Conservation (phyloP, 1,140 invertebrate genomes). For the Spodoptera frugiperda region DNA sequence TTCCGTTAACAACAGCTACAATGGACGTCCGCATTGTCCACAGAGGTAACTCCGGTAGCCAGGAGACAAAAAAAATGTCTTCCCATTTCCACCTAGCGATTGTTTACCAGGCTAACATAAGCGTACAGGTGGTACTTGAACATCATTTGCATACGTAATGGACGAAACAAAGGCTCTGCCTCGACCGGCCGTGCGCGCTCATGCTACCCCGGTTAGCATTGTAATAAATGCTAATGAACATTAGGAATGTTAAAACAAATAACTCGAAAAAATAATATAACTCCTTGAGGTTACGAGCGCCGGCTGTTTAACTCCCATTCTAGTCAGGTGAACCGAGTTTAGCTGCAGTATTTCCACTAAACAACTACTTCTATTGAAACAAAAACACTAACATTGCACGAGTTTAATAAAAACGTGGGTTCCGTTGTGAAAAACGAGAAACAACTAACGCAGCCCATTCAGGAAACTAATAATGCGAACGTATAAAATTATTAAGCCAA, state of each 20-base stretch:
- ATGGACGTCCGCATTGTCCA: constrained; percentile 51
- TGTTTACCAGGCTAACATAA: constrained; percentile 76
- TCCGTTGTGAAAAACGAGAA: constrained; percentile 26
- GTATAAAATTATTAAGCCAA: constrained; percentile 51
- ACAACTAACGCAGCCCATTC: constrained; percentile 18
- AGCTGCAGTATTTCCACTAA: not conserved
- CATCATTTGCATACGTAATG: constrained; percentile 79
- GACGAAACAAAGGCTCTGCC: constrained; percentile 72
- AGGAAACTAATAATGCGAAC: constrained; percentile 43
- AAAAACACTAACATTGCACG: not conserved
- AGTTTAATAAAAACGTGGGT: constrained; percentile 26
- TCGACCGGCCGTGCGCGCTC: constrained; percentile 65
- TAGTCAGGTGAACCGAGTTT: constrained; percentile 15
- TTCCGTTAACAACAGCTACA: constrained; percentile 32
- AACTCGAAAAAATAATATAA: constrained; percentile 48
- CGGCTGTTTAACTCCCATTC: constrained; percentile 41
- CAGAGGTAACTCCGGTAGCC: constrained; percentile 46
- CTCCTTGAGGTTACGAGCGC: constrained; percentile 46
- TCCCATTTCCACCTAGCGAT: constrained; percentile 76
- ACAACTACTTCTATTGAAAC: constrained; percentile 15
- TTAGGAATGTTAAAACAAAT: constrained; percentile 71
- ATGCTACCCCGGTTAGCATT: constrained; percentile 74
- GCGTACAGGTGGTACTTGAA: constrained; percentile 75
- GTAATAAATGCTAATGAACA: constrained; percentile 75
- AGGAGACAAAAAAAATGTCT: constrained; percentile 60